Conservation (phyloP, 1,140 invertebrate species). For the Aphelenchoides besseyi region DNA sequence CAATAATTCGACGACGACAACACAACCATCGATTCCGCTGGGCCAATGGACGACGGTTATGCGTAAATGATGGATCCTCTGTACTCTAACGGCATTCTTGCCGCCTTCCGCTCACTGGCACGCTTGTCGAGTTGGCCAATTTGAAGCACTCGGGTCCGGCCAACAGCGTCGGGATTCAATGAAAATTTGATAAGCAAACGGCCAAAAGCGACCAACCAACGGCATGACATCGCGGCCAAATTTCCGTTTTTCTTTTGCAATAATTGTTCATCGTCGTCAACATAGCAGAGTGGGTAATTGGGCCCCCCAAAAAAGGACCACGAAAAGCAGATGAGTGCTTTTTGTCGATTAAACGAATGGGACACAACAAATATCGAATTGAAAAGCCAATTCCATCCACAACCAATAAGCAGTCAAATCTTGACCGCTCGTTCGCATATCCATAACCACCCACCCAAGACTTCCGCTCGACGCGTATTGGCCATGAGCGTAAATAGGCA, state of each 20-base stretch:
- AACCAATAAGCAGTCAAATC: not conserved
- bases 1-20: too few relatives aligned
- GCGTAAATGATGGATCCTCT: not conserved
- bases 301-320: too few relatives aligned
- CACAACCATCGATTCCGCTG: too few relatives aligned
- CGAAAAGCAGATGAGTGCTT: not conserved
- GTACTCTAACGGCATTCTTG: not conserved
- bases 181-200: slow-evolving; percentile 6
- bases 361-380: not conserved
- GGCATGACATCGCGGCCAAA: not conserved
- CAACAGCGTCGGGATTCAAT: not conserved
- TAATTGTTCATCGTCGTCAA: not conserved
- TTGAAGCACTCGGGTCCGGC: not conserved
- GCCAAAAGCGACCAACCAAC: not conserved
- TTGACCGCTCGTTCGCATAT: not conserved
- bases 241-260: not conserved
- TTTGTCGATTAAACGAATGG: not conserved
- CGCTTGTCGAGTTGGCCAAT: not conserved
- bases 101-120: not conserved
- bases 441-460: not conserved
- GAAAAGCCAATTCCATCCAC: not conserved
- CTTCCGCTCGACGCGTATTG: not conserved
- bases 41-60: not conserved
- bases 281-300: not conserved
- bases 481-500: not conserved